Evolutionary conservation across 2,797 vertebrate species (phyloP), one percentile per base, ranked within the genome.

Genomic region (Novumbra hubbsi): DNA sequence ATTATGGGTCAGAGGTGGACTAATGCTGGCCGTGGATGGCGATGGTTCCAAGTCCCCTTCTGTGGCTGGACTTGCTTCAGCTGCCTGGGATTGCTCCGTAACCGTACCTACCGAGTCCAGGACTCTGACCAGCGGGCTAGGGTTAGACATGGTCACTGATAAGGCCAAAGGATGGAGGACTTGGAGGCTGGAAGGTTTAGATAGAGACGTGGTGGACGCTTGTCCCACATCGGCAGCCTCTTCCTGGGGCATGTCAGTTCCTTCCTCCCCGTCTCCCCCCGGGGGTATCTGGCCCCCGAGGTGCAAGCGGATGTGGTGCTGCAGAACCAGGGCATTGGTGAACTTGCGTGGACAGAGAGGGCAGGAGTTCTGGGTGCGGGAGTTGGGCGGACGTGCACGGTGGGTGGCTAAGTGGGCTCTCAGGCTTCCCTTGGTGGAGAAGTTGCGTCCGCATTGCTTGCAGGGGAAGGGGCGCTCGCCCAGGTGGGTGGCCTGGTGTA

Each of bases 301-400:
- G 78, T 98, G 96, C 92, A 98, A 92, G n/a, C 96, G 94, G 74
- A 98, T 96, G 57, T 98, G 96, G 82, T 98, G 96, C 89, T 98
- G 96, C 72, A 98, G 94, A 78, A 95, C 96, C 30, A 97, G 93
- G 0, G 96, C 96, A 1, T 98, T 97, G 60, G 96, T 96, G 87
- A 98, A 97, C 83, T 96, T 97, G 72, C 96, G 95, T 70, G 96
- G 96, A 83, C 96, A 97, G 76, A 97, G 92, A 0, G 96, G 96
- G 80, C 96, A 97, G 67, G 95, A 97, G 91, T 96, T 98, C 55
- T 96, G 89, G 12, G 95, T 94, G 4, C 95, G 94, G 75, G 94
- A 87, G 19, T 93, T 94, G n/a, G 94, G 91, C 0, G 96, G 95
- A 68, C 95, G 94, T 50, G 95, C 90, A 34, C 95, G 95, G 84